These are phyloP conservation scores for Regulus satrapa DNA, from an alignment of 2,113 vertebrate genomes.

Conservation along the genomic window DNA sequence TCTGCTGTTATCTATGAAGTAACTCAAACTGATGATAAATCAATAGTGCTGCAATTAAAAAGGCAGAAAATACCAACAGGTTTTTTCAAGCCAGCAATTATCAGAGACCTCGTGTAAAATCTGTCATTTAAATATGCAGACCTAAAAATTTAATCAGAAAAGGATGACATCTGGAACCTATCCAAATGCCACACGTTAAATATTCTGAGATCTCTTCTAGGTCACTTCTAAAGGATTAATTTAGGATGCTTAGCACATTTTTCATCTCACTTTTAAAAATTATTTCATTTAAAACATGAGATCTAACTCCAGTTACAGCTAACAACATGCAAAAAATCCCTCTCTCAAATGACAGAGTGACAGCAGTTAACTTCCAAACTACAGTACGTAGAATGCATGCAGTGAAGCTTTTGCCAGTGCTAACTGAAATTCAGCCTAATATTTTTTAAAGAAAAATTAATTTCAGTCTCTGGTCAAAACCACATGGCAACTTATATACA, in stretches of 20 bases:
- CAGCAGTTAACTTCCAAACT: background rate
- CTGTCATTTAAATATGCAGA: background rate
- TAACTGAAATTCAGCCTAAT: background rate
- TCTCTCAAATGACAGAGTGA: background rate
- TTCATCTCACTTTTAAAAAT: background rate
- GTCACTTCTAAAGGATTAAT: background rate
- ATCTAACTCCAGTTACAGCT: background rate
- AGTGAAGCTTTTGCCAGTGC: background rate
- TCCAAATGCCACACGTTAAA: background rate
- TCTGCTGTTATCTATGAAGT: background rate
- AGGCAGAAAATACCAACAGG: background rate
- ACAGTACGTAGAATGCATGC: rapidly evolving
- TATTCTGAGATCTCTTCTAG: background rate
- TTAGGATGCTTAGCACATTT: background rate
- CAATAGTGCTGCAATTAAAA: background rate
- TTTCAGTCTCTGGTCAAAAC: background rate
- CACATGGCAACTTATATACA: background rate
- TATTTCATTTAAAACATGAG: background rate
- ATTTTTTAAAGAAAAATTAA: background rate
- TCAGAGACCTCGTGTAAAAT: background rate
- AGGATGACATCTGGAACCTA: background rate
- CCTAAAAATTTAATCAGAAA: background rate
- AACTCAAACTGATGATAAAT: background rate
- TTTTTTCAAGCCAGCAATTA: background rate
- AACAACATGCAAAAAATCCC: background rate